Base-by-base conservation (phyloP, 2,888 invertebrate species). In the Rosalia funebris region DNA sequence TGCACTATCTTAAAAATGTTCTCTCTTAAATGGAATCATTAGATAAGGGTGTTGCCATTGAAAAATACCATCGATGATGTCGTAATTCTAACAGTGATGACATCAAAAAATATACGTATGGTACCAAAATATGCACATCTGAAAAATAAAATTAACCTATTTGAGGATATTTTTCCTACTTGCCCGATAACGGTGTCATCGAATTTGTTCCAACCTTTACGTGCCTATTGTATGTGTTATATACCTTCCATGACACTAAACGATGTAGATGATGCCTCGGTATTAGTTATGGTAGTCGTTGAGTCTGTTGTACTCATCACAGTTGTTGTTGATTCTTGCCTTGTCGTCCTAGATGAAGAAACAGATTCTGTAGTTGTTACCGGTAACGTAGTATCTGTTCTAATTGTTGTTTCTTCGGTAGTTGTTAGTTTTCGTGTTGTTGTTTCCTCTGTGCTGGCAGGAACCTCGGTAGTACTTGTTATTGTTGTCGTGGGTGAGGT, bases 371-470 rank as follows among this genome's bases (percentile, higher is more conserved):
- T 15, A 16, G 54, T 20, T 25, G 14, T 42, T 45, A 31, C 10
- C 1, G 54, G 34, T 31, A 42, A 12, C 36, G 50, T 44, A 45
- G 57, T 31, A 11, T 48, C 39, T 37, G 46, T 32, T 25, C 42
- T 20, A 19, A 57, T 57, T 11, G 54, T 62, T 53, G 42, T 55
- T 45, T 54, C 60, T 20, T 60, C 59, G 12, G 60, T 57, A 5
- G 17, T 54, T 10, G 48, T 25, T 7, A 52, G 16, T 41, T 44
- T 58, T 14, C 48, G 34, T 11, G 60, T 53, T 42, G 56, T 56
- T 41, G 25, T 50, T 62, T 41, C 20, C 34, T n/a, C 15, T 25
- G 14, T 44, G 25, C 10, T 53, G 17, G 31, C 9, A 31, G 9
- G 41, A 19, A 15, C 15, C n/a, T 11, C 44, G 11, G 25, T 58